phyloP scores from a whole-genome alignment of 1,140 invertebrate species.

The Trichoplusia ni region DNA sequence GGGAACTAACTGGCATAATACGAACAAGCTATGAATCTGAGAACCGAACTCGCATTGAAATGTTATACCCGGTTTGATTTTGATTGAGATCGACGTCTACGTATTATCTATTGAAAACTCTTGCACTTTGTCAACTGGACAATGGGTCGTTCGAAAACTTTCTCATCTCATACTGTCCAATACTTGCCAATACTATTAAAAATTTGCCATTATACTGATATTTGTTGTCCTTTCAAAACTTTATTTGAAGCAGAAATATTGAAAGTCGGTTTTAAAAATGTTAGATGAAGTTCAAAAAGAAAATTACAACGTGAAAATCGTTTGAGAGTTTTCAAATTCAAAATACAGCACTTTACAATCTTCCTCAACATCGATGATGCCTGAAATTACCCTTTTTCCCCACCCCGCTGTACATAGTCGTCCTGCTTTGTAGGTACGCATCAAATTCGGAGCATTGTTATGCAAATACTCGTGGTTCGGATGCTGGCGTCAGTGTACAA shows the following conservation, averaged over 20 bases:
- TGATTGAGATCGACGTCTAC: slow-evolving; percentile 43
- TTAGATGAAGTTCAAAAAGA: too few species aligned
- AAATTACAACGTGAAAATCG: too few species aligned
- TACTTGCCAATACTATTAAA: not conserved
- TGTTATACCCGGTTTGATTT: slow-evolving; percentile 50
- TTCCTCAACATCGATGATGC: not conserved
- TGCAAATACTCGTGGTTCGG: slow-evolving; percentile 73
- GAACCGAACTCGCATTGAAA: slow-evolving; percentile 48
- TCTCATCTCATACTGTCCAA: not conserved
- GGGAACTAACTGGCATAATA: slow-evolving; percentile 49
- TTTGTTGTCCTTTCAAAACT: too few species aligned
- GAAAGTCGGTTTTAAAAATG: too few species aligned
- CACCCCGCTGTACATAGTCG: not conserved
- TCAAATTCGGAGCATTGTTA: slow-evolving; percentile 73
- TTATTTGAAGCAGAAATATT: too few species aligned
- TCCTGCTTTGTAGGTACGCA: slow-evolving; percentile 51
- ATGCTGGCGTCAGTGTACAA: slow-evolving; percentile 66
- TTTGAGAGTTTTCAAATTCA: not conserved
- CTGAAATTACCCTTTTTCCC: slow-evolving; percentile 15
- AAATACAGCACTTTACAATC: not conserved
- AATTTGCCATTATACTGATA: too few species aligned
- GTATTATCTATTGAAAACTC: slow-evolving; percentile 41
- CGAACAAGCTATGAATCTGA: slow-evolving; percentile 47
- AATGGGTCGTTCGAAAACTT: slow-evolving; percentile 29
- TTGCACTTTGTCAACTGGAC: slow-evolving; percentile 43